Evolutionary conservation across 2,113 vertebrate species (phyloP).

Genomic region (Hyaena hyaena): DNA sequence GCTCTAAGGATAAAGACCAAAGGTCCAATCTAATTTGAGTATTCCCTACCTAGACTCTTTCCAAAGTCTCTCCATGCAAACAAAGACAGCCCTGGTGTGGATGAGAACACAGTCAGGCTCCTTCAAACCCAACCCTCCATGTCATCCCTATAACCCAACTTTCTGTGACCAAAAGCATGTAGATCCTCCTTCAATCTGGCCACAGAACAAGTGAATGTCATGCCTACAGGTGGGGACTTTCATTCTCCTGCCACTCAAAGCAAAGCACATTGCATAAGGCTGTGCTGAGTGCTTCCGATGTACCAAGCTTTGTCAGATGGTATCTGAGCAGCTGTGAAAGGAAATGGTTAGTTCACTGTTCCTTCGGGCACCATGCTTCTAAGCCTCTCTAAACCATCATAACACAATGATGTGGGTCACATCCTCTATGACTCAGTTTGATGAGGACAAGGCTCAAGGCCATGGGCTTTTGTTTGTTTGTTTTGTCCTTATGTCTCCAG

Average conservation of each 20-base stretch:
- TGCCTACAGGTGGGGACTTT: not conserved
- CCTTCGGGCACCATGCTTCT: not conserved
- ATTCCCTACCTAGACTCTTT: not conserved
- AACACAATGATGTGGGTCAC: not conserved
- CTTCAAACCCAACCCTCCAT: accelerated
- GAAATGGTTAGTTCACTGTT: not conserved
- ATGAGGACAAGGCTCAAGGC: not conserved
- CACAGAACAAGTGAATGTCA: not conserved
- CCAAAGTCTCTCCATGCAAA: not conserved
- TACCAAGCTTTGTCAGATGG: no score
- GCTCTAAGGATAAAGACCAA: not conserved
- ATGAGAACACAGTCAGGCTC: no score
- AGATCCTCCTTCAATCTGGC: not conserved
- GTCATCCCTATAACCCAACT: not conserved
- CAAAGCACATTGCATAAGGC: not conserved
- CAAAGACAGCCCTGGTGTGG: not conserved
- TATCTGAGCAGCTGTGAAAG: not conserved
- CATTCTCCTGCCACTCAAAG: not conserved
- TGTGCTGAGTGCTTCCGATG: accelerated
- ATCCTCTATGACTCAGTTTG: not conserved
- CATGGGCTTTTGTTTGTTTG: not conserved
- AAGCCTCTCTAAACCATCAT: not conserved
- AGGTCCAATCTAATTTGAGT: not conserved
- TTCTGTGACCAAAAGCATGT: not conserved
- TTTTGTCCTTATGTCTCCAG: not conserved